Evolutionary conservation across 2,797 vertebrate genomes (phyloP).

Genomic region (Knipowitschia caucasica): DNA sequence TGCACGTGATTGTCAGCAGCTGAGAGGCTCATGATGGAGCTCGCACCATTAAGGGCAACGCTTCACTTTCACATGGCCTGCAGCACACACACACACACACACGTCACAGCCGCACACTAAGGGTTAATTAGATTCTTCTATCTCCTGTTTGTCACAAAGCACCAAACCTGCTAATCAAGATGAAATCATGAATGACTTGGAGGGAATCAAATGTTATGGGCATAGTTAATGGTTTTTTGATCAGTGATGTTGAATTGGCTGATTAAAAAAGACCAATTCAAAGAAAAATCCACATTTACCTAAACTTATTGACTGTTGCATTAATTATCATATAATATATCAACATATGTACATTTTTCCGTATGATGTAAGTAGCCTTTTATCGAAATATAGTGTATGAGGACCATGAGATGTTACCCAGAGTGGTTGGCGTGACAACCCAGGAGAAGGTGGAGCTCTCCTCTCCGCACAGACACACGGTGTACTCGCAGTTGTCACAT

Average conservation of each 20-base stretch:
- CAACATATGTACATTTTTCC: too few species aligned
- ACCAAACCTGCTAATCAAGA: conserved; percentile 21
- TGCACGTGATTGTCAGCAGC: conserved; percentile 71
- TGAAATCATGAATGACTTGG: conserved; percentile 18
- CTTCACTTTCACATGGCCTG: conserved; percentile 24
- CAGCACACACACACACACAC: conserved; percentile 40
- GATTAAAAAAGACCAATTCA: not conserved
- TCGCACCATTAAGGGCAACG: conserved; percentile 28
- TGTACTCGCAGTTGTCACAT: conserved; percentile 65
- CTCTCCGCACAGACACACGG: conserved; percentile 74
- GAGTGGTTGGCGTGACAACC: conserved; percentile 69
- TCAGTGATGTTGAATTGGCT: not conserved
- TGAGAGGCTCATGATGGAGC: conserved; percentile 56
- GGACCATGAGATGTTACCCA: conserved; percentile 74
- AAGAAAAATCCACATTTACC: too few species aligned
- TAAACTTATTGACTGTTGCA: too few species aligned
- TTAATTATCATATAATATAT: too few species aligned
- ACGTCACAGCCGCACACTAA: conserved; percentile 29
- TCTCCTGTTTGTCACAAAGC: conserved; percentile 20
- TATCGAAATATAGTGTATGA: too few species aligned
- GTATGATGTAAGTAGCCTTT: too few species aligned
- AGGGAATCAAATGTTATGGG: not conserved
- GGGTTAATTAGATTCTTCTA: conserved; percentile 41
- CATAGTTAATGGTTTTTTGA: not conserved
- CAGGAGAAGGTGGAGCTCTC: conserved; percentile 79